A percentile compares a stretch with the other conserved stretches of the same genome.
Evolutionary conservation across 2,888 invertebrate species (phyloP).

Genomic region (Caenorhabditis zanzibari): DNA sequence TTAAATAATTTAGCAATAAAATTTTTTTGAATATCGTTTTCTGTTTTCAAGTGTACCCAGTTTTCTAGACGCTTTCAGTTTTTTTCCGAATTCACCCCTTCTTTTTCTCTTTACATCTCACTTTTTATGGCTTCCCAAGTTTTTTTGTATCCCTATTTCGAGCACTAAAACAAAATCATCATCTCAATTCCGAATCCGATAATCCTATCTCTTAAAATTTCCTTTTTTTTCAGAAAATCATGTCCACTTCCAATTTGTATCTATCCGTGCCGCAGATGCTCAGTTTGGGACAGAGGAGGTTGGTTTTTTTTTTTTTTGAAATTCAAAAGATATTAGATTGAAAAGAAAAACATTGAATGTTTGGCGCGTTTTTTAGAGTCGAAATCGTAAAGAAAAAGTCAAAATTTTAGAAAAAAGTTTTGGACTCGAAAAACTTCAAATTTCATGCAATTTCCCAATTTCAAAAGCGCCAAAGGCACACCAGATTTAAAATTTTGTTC

Average conservation of each 20-base stretch:
- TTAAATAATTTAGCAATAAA: no score
- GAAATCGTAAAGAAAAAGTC: not conserved
- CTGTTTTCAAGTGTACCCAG: no score
- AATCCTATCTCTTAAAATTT: constrained; percentile 6
- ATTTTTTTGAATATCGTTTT: no score
- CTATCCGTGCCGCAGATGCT: constrained; percentile 47
- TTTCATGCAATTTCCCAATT: no score
- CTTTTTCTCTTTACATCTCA: no score
- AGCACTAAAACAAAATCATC: not conserved
- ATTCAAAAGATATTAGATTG: not conserved
- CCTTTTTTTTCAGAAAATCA: constrained; percentile 33
- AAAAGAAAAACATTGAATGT: not conserved
- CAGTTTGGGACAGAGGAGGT: constrained; percentile 50
- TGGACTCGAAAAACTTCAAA: no score
- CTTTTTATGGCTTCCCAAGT: no score
- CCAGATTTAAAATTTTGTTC: no score
- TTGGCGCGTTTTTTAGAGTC: not conserved
- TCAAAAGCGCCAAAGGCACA: no score
- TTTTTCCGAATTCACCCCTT: no score
- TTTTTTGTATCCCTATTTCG: not conserved
- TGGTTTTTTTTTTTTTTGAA: constrained; percentile 6
- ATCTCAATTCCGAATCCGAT: not conserved
- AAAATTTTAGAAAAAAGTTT: no score
- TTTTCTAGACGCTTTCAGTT: no score
- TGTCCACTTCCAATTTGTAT: constrained; percentile 53